These are phyloP conservation scores for Drosophila serrata DNA, from an alignment of 1,140 invertebrate species.

Conservation along the genomic window DNA sequence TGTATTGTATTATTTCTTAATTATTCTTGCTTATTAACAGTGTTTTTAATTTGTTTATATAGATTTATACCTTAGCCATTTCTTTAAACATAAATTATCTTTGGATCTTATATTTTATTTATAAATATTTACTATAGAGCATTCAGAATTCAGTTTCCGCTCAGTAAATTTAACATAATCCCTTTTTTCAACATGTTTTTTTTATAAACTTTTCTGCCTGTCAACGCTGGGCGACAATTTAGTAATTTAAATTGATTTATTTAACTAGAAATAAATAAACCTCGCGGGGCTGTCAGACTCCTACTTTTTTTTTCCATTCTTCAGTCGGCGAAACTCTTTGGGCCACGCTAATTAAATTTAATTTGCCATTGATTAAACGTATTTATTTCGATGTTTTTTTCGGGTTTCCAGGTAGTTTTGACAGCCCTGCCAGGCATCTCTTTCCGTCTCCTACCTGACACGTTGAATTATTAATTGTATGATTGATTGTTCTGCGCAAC, in stretches of 20 bases:
- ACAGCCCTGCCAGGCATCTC: conserved; percentile 19
- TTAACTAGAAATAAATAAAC: conserved; percentile 52
- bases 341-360: conserved; percentile 67
- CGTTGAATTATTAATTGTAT: conserved; percentile 71
- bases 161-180: not conserved
- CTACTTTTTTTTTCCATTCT: conserved; percentile 5
- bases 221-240: conserved; percentile 28
- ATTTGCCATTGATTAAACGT: conserved; percentile 69
- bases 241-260: conserved; percentile 65
- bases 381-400: conserved; percentile 58
- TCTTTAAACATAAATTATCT: too few relatives aligned
- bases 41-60: too few relatives aligned
- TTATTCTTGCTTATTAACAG: not conserved
- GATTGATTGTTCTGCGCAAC: conserved; percentile 69
- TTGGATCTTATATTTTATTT: not conserved
- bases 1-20: too few relatives aligned
- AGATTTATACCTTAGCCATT: too few relatives aligned
- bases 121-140: conserved; percentile 9
- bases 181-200: not conserved
- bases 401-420: conserved; percentile 57
- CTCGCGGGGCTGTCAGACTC: not conserved
- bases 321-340: conserved; percentile 22
- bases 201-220: conserved; percentile 18
- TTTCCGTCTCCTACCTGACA: conserved; percentile 22
- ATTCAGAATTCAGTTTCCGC: not conserved